Base-by-base conservation (phyloP, 2,797 vertebrate genomes). In the Ctenopoma kingsleyae region DNA sequence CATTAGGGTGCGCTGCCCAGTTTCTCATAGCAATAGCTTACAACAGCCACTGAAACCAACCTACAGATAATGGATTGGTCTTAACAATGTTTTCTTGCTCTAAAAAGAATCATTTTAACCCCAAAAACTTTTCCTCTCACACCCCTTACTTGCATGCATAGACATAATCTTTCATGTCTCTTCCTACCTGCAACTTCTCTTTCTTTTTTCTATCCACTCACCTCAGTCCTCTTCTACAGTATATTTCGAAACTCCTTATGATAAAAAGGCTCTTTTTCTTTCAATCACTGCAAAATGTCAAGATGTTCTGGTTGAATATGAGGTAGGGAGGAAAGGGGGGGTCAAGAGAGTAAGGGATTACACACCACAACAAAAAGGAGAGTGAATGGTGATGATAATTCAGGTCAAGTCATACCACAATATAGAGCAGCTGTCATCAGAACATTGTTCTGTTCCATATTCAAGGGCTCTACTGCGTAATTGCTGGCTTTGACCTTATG, bases 261-360 rank as follows among this genome's bases (percentile, higher is more conserved):
- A 94, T 87, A 92, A 91, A 93, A 93, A 93, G 89, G 90, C 92
- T 90, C 93, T 93, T 93, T 94, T 93, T 95, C 94, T 92, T 94
- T 92, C 91, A 94, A 94, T 93, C 94, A 94, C 94, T 95, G 81
- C 88, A 85, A 95, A 95, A 95, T 94, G 94, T 94, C 94, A 95
- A 91, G 92, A 91, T 90, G 91, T 92, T 92, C 92, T 91, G 76
- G 79, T 88, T 84, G 83, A 86, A 85, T 78, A 87, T 75, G 47
- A 74, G 71, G 62, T 46, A 25, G 41, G 35, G 60, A 25, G 55
- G n/a, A 10, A 8, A 19, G 57, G 7, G 30, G 65, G 49, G 54
- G 36, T 56, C n/a, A 43, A 54, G 64, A 67, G 68, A 72, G 52
- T 53, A 69, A 72, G 65, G 69, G 53, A 67, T 53, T 69, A 68